A percentile compares a stretch with the other conserved stretches of the same genome.
phyloP scores from a whole-genome alignment of 2,113 vertebrate species.

The Cinclus cinclus region DNA sequence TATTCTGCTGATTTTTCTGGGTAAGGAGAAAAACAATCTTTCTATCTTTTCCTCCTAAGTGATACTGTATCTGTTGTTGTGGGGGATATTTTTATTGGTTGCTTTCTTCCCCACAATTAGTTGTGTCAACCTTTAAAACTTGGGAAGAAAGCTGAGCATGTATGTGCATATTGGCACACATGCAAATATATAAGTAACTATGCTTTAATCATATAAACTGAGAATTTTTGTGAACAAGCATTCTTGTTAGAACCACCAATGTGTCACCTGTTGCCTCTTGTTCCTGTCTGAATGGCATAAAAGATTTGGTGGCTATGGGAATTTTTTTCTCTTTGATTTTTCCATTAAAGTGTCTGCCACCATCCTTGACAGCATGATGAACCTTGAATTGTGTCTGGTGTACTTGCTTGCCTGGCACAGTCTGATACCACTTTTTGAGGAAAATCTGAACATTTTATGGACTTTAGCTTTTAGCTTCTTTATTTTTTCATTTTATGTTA shows the following conservation, averaged over 20 bases:
- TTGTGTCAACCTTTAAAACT: background rate
- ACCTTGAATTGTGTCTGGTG: background rate
- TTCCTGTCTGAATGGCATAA: background rate
- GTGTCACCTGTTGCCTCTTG: background rate
- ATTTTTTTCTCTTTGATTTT: background rate
- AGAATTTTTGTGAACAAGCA: background rate
- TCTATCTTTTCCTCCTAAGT: background rate
- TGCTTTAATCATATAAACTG: background rate
- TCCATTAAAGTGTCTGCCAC: background rate
- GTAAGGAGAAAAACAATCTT: slow-evolving; percentile 77
- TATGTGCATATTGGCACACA: background rate
- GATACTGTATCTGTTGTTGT: background rate
- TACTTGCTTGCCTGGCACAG: background rate
- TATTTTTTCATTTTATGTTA: background rate
- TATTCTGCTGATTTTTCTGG: slow-evolving; percentile 99
- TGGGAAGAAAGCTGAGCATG: background rate
- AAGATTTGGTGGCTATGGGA: background rate
- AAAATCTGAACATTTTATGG: background rate
- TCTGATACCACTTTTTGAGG: background rate
- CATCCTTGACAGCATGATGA: background rate
- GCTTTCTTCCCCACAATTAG: background rate
- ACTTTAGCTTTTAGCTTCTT: background rate
- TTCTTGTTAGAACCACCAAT: background rate
- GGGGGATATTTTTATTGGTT: background rate
- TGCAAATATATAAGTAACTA: background rate